Percentiles rank a stretch among this genome's conserved stretches.
Evolutionary conservation across 2,888 invertebrate genomes (phyloP).

Genomic region (Orthosia incerta): DNA sequence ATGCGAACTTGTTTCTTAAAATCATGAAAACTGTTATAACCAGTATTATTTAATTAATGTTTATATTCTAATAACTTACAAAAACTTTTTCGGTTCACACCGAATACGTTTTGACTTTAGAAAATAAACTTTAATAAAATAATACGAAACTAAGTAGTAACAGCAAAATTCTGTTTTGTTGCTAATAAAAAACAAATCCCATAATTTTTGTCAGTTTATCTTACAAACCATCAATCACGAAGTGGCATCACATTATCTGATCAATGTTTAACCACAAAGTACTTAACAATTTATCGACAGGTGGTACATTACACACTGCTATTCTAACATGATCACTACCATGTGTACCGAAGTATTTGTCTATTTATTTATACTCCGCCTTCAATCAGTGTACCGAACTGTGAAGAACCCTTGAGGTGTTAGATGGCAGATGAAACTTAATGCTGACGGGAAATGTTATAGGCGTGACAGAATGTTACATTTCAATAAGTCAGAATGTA

Average conservation of each 20-base stretch:
- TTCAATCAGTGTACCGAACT: slow-evolving; percentile 16
- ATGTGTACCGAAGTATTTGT: slow-evolving; percentile 23
- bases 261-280: slow-evolving; percentile 15
- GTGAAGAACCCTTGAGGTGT: slow-evolving; percentile 22
- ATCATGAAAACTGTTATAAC: no score
- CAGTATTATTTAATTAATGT: no score
- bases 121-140: no score
- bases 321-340: slow-evolving; percentile 17
- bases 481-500: neutral
- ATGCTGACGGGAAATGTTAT: slow-evolving; percentile 8
- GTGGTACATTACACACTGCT: slow-evolving; percentile 8
- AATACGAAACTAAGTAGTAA: no score
- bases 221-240: slow-evolving; percentile 13
- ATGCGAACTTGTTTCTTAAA: no score
- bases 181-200: no score
- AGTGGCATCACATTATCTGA: slow-evolving; percentile 7
- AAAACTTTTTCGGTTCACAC: no score
- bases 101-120: no score
- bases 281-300: slow-evolving; percentile 7
- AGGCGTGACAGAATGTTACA: slow-evolving; percentile 13
- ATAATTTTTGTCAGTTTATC: neutral
- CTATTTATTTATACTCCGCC: slow-evolving; percentile 45
- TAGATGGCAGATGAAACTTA: slow-evolving; percentile 28
- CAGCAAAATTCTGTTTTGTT: no score
- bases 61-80: no score